phyloP scores from a whole-genome alignment of 35 echinoderm and acorn worm genomes.

The Apostichopus japonicus region DNA sequence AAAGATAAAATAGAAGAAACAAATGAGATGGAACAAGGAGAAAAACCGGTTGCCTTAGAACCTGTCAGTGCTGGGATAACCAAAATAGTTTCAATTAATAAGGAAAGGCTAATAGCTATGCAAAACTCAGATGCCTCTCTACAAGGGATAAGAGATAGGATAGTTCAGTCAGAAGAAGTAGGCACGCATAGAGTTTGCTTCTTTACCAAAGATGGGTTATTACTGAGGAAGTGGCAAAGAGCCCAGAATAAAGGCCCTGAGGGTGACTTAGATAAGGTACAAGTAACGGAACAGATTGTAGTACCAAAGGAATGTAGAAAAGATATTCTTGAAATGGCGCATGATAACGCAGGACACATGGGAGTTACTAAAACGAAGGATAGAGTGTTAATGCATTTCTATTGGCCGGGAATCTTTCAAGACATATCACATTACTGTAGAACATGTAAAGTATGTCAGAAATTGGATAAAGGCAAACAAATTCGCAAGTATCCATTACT shows the following conservation, averaged over 20 bases:
- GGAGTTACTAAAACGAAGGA: neutral
- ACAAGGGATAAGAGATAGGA: neutral
- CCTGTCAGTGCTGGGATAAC: neutral
- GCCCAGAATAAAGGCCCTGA: neutral
- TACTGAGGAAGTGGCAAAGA: neutral
- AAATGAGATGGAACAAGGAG: neutral
- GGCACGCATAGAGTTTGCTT: neutral
- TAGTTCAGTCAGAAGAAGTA: neutral
- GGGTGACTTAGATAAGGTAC: neutral
- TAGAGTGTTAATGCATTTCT: slow-evolving; percentile 4
- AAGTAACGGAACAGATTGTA: neutral
- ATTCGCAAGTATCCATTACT: neutral
- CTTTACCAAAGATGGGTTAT: neutral
- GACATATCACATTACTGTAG: no score
- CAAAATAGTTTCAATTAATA: neutral
- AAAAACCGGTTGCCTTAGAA: neutral
- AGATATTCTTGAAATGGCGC: neutral
- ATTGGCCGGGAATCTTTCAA: neutral
- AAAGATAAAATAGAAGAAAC: neutral
- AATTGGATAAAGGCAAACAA: neutral
- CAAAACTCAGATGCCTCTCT: neutral
- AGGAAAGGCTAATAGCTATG: neutral
- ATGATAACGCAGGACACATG: neutral
- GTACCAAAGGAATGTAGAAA: neutral
- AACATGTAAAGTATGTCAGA: neutral